phyloP scores from a whole-genome alignment of 1,140 invertebrate species.

The Drosophila sechellia region DNA sequence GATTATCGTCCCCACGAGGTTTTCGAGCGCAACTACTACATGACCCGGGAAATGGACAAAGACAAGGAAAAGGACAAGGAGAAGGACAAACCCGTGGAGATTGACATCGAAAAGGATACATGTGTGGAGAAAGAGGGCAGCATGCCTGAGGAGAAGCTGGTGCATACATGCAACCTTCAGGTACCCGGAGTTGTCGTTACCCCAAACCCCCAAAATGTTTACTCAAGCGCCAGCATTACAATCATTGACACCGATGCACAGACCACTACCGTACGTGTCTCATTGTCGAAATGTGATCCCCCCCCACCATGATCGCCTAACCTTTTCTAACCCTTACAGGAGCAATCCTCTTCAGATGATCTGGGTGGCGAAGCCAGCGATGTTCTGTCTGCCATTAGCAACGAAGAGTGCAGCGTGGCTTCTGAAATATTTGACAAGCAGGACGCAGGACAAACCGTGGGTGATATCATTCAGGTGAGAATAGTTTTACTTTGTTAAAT shows the following conservation, averaged over 20 bases:
- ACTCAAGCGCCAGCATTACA: slow-evolving; percentile 85
- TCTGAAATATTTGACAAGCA: slow-evolving; percentile 87
- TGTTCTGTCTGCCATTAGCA: slow-evolving; percentile 88
- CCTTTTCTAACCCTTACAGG: slow-evolving; percentile 38
- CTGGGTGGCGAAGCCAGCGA: slow-evolving; percentile 83
- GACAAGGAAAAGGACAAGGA: slow-evolving; percentile 48
- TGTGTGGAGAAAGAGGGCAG: slow-evolving; percentile 41
- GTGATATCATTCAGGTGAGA: slow-evolving; percentile 79
- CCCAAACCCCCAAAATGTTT: slow-evolving; percentile 81
- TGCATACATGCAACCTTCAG: slow-evolving; percentile 79
- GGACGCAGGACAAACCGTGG: slow-evolving; percentile 59
- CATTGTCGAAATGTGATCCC: slow-evolving; percentile 4
- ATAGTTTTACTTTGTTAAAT: neutral
- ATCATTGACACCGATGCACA: slow-evolving; percentile 87
- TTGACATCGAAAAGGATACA: slow-evolving; percentile 20
- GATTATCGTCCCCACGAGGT: slow-evolving; percentile 82
- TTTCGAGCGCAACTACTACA: slow-evolving; percentile 81
- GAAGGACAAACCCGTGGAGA: slow-evolving; percentile 29
- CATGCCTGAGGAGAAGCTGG: slow-evolving; percentile 55
- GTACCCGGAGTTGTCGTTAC: slow-evolving; percentile 77
- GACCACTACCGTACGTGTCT: slow-evolving; percentile 71
- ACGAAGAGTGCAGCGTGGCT: slow-evolving; percentile 88
- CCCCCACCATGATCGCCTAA: neutral
- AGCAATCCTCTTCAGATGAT: slow-evolving; percentile 79
- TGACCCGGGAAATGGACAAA: slow-evolving; percentile 73